Conservation (phyloP, 2,888 invertebrate genomes). For the Hypolimnas misippus region DNA sequence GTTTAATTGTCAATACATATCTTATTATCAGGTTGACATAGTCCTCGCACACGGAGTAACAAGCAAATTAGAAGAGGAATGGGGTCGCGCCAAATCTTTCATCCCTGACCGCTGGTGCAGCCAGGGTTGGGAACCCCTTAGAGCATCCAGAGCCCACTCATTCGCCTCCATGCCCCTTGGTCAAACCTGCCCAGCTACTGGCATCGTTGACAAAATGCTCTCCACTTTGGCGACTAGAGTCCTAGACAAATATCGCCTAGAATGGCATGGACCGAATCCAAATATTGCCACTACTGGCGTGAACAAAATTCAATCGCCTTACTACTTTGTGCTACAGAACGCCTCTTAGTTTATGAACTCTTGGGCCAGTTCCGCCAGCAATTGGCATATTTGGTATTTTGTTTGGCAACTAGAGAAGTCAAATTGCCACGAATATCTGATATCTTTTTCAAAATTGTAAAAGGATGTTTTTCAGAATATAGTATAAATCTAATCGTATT, state of each 20-base stretch:
- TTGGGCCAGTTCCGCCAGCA: neutral
- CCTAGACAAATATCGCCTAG: slow-evolving; percentile 69
- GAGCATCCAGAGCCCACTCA: slow-evolving; percentile 66
- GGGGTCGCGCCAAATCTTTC: slow-evolving; percentile 70
- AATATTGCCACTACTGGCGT: slow-evolving; percentile 62
- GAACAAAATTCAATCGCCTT: slow-evolving; percentile 70
- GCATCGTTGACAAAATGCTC: slow-evolving; percentile 63
- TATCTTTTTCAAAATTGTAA: neutral
- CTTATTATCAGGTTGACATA: slow-evolving; percentile 77
- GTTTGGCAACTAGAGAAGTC: neutral
- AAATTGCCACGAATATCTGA: neutral
- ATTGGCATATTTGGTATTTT: slow-evolving; percentile 7
- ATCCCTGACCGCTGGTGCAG: slow-evolving; percentile 74
- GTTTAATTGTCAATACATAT: too few species aligned
- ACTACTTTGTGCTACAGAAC: slow-evolving; percentile 73
- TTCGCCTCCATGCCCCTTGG: slow-evolving; percentile 70
- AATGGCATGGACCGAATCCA: slow-evolving; percentile 74
- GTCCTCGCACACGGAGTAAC: slow-evolving; percentile 73
- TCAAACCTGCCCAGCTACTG: slow-evolving; percentile 67
- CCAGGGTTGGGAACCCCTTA: slow-evolving; percentile 66
- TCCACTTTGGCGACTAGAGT: slow-evolving; percentile 60
- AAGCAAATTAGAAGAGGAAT: slow-evolving; percentile 69
- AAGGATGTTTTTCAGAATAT: neutral
- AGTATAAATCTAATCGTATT: neutral
- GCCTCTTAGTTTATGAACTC: slow-evolving; percentile 47